phyloP scores from a whole-genome alignment of 1,140 invertebrate genomes.

The Megalopta genalis region DNA sequence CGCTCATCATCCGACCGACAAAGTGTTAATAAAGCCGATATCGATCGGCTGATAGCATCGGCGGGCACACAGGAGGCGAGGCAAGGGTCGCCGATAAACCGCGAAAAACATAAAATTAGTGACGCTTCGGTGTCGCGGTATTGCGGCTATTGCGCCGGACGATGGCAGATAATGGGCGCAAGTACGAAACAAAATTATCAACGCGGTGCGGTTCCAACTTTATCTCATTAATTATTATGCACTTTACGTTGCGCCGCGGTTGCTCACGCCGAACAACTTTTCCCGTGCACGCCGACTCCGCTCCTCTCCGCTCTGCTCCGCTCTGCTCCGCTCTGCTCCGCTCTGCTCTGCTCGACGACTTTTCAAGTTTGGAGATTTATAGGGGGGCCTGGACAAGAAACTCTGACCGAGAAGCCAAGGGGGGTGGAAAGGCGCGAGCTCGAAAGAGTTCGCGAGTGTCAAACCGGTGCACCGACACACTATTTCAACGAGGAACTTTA shows the following conservation, averaged over 20 bases:
- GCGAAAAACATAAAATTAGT: slow-evolving; percentile 34
- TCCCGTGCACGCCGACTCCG: not conserved
- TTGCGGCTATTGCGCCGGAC: slow-evolving; percentile 21
- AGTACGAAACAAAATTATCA: slow-evolving; percentile 45
- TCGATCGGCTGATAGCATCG: not conserved
- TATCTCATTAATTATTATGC: slow-evolving; percentile 44
- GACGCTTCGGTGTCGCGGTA: slow-evolving; percentile 16
- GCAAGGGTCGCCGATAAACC: not conserved
- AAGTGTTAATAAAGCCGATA: slow-evolving; percentile 1
- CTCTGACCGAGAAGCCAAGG: not conserved
- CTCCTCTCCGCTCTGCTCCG: not conserved
- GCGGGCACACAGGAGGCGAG: too few species aligned
- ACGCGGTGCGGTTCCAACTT: slow-evolving; percentile 20
- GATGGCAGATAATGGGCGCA: slow-evolving; percentile 36
- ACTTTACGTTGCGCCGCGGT: slow-evolving; percentile 21
- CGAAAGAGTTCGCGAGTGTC: slow-evolving; percentile 36
- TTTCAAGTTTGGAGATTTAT: slow-evolving; percentile 61
- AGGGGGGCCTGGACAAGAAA: slow-evolving; percentile 13
- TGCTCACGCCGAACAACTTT: slow-evolving; percentile 31
- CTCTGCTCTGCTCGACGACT: slow-evolving; percentile 23
- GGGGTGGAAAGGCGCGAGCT: not conserved
- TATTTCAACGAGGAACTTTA: slow-evolving; percentile 64
- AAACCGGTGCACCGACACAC: slow-evolving; percentile 19
- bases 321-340: not conserved
- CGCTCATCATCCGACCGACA: not conserved